Conservation (phyloP, 2,797 vertebrate species). For the Diceros bicornis region DNA sequence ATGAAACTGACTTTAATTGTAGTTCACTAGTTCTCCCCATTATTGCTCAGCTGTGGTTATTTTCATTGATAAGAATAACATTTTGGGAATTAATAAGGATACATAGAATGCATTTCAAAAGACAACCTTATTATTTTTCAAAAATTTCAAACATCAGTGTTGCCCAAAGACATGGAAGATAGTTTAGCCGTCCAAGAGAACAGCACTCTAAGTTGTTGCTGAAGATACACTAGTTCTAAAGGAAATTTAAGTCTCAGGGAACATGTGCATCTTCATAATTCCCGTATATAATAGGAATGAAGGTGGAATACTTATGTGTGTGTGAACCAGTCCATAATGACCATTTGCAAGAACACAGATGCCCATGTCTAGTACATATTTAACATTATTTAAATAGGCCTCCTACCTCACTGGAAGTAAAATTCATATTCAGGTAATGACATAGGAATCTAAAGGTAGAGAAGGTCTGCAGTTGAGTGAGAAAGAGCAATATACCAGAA, state of each 20-base stretch:
- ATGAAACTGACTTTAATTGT: constrained; percentile 28
- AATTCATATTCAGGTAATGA: constrained; percentile 13
- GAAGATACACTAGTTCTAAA: constrained; percentile 41
- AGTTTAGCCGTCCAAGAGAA: not conserved
- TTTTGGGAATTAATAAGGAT: constrained; percentile 47
- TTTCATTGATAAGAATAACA: constrained; percentile 8
- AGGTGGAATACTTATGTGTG: constrained; percentile 24
- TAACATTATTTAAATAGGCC: not conserved
- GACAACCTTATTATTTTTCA: not conserved
- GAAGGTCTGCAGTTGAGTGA: not conserved
- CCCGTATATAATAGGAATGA: not conserved
- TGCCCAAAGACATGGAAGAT: not conserved
- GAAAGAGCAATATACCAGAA: not conserved
- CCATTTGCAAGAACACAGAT: not conserved
- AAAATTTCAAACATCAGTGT: constrained; percentile 45
- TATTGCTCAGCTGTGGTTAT: constrained; percentile 31
- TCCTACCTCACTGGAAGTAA: not conserved
- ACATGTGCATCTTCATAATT: constrained; percentile 32
- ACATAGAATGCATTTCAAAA: not conserved
- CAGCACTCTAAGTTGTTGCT: constrained; percentile 3
- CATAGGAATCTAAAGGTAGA: not conserved
- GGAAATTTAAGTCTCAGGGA: constrained; percentile 64
- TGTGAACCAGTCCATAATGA: not conserved
- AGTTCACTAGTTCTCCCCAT: not conserved
- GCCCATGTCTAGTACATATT: not conserved